phyloP scores from a whole-genome alignment of 1,140 invertebrate species.

The Aradophagus sp. region DNA sequence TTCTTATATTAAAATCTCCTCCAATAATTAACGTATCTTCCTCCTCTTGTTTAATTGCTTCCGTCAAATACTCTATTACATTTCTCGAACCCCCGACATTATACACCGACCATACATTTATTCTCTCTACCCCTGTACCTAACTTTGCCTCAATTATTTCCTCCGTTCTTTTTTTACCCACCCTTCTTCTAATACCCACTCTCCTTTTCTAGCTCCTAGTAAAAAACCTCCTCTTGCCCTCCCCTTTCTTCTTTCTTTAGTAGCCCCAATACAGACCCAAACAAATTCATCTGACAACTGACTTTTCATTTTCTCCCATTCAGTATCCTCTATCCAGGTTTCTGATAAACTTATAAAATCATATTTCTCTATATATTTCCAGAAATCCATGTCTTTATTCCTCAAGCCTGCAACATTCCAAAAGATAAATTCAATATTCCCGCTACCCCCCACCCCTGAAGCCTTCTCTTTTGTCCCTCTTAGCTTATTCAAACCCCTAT shows the following conservation, averaged over 20 bases:
- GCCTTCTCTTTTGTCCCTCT: neutral
- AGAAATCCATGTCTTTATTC: slow-evolving; percentile 9
- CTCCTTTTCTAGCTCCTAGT: slow-evolving; percentile 7
- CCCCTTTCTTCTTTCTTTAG: slow-evolving; percentile 24
- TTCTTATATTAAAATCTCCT: slow-evolving; percentile 2
- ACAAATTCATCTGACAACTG: slow-evolving; percentile 22
- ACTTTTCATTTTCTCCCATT: slow-evolving; percentile 4
- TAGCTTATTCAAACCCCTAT: no score
- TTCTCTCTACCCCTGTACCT: neutral
- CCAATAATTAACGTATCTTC: neutral
- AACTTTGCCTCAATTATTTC: slow-evolving; percentile 1
- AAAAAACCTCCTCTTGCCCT: slow-evolving; percentile 31
- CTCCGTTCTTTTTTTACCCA: slow-evolving; percentile 3
- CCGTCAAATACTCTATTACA: neutral
- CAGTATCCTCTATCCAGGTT: slow-evolving; percentile 26
- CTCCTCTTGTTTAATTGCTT: slow-evolving; percentile 5
- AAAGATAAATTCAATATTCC: neutral
- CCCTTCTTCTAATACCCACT: neutral
- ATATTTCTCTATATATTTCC: slow-evolving; percentile 3
- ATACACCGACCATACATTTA: slow-evolving; percentile 18
- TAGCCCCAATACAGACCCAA: slow-evolving; percentile 12
- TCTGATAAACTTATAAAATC: slow-evolving; percentile 12
- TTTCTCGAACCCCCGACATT: neutral
- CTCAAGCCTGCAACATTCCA: slow-evolving; percentile 3
- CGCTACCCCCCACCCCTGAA: no score